phyloP scores from a whole-genome alignment of 2,113 vertebrate species.

The Cisticola juncidis region DNA sequence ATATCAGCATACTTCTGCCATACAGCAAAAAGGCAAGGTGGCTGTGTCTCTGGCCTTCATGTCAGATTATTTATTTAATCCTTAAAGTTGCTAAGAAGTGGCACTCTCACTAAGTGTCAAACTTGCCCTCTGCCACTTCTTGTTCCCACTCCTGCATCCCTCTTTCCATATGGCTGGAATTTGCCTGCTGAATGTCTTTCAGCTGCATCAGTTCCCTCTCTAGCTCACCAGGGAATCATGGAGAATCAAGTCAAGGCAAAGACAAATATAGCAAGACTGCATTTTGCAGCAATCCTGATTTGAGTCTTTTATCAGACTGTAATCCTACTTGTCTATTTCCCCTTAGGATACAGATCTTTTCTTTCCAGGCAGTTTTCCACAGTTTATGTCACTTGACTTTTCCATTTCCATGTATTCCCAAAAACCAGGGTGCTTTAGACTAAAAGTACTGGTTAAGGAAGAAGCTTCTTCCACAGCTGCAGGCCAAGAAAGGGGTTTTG shows the following conservation, averaged over 20 bases:
- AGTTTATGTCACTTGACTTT: not conserved
- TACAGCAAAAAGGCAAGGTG: not conserved
- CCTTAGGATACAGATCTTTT: not conserved
- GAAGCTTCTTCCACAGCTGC: not conserved
- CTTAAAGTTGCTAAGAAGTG: not conserved
- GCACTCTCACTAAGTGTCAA: not conserved
- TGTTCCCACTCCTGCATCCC: rapidly evolving
- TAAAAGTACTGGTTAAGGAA: not conserved
- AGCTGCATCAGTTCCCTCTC: not conserved
- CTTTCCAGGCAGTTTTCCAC: not conserved
- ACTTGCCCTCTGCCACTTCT: not conserved
- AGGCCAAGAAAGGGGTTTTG: not conserved
- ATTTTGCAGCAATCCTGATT: not conserved
- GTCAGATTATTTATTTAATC: not conserved
- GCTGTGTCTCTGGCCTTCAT: not conserved
- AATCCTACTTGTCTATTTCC: not conserved
- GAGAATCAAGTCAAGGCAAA: not conserved
- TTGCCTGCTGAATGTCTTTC: not conserved
- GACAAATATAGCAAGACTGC: not conserved
- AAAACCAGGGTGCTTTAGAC: not conserved
- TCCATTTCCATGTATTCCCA: not conserved
- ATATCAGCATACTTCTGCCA: not conserved
- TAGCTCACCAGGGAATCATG: not conserved
- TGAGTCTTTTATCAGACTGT: not conserved
- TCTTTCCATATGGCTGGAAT: not conserved